Evolutionary conservation across 2,797 vertebrate species (phyloP), one percentile per base, ranked within the genome.

Genomic region (Odontamblyopus rebecca): DNA sequence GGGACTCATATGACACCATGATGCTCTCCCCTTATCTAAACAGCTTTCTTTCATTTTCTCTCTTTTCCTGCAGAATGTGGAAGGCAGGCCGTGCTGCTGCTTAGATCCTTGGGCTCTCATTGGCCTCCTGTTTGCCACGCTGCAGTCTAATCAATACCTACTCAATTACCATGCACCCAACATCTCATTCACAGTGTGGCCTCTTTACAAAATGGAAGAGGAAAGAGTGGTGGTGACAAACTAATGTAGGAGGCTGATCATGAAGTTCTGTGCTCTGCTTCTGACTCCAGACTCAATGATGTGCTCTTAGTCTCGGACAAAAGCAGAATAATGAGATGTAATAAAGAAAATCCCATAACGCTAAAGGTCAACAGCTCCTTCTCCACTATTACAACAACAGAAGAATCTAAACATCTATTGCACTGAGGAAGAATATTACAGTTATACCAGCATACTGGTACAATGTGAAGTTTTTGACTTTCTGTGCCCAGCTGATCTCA

Each of bases 111-210:
- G 15, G 54, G 79, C 76, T 85, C 82, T 86, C 78, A 86, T 86
- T 87, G 89, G 88, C 79, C 77, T 85, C 84, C 83, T 41, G 74
- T 87, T 88, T 83, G 88, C 87, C 83, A 89, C 89, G 85, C 93
- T 93, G 94, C 93, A 94, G 86, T 94, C 86, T 85, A 90, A 93
- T 94, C 93, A 91, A 94, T 94, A 93, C 70, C 84, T 73, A 83
- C 90, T 88, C 91, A 89, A 93, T 94, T 91, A 92, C 89, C 85
- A 93, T 93, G 90, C 89, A 85, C 73, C 86, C 82, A 80, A 93
- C 92, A 94, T 91, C 91, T 90, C 86, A 87, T 92, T 92, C 88
- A 89, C 68, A 64, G 85, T 77, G 81, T 78, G 86, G 76, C 79
- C 82, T 71, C 79, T 71, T 82, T 62, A 82, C 82, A 69, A 48